These are phyloP conservation scores for Amphimedon queenslandica DNA, from an alignment of 37 sponge, comb jelly and placozoan species.

Conservation along the genomic window DNA sequence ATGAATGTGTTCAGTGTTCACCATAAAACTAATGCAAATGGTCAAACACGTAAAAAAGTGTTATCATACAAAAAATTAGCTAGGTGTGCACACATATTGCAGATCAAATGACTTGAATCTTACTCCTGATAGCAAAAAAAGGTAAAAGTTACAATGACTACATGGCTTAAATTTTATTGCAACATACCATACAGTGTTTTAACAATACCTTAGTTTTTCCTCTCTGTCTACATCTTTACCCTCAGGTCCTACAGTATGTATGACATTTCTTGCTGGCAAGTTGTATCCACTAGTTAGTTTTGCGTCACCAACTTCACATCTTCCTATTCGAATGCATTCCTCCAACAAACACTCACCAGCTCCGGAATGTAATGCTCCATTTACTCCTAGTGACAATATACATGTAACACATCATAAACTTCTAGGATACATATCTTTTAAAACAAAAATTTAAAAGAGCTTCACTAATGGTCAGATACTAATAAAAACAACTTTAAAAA, in stretches of 20 bases:
- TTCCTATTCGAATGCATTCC: constrained; percentile 55
- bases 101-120: no score
- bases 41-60: no score
- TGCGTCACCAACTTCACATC: constrained; percentile 58
- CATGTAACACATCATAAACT: neutral
- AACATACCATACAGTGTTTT: neutral
- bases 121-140: no score
- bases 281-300: constrained; percentile 62
- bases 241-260: constrained; percentile 76
- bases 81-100: no score
- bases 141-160: no score
- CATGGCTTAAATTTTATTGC: no score
- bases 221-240: constrained; percentile 33
- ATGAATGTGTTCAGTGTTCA: no score
- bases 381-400: constrained; percentile 33
- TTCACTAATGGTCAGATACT: no score
- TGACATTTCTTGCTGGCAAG: constrained; percentile 60
- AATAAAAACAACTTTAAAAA: no score
- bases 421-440: neutral
- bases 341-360: constrained; percentile 52
- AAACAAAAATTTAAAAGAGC: no score
- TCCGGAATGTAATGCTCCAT: constrained; percentile 68
- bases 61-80: no score
- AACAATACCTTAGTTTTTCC: constrained; percentile 15
- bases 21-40: no score